Evolutionary conservation across 2,797 vertebrate species (phyloP), one percentile per base, ranked within the genome.

Genomic region (Todus mexicanus): DNA sequence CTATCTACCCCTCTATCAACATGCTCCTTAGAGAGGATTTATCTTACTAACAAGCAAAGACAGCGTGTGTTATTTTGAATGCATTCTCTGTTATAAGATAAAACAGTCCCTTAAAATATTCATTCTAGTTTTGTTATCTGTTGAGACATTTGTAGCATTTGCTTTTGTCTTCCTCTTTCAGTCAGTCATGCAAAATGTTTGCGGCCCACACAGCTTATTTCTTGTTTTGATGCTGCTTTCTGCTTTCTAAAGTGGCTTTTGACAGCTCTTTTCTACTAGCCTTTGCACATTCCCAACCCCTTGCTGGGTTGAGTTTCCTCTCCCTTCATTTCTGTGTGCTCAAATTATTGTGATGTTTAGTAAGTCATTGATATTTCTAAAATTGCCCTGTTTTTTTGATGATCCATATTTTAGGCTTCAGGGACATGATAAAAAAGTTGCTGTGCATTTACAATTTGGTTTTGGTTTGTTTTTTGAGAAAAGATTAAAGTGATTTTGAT

Each of bases 31-130:
- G 80, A 87, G 77, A 81, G 73, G 42, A 88, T 96, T 94, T 95
- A 84, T 94, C 88, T 92, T 74, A 31, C 76, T 94, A 96, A 95
- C 85, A 93, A 94, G 94, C 78, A 91, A 86, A 89, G 88, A 71
- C 86, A 90, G 90, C n/a, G 12, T 63, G 47, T 80, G 84, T 29
- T 9, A 87, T 89, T 86, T 60, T 47, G 59, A 92, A 84, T 63
- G 59, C 47, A 47, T 81, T 89, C 81, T 60, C 35, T 88, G 18
- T 73, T 82, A 12, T 11, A 65, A 73, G 89, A 12, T 11, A 65
- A 73, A 91, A 38, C 47, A 84, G 18, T 26, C 33, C 26, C 71
- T 89, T 95, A 68, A 95, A 95, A 86, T 92, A 95, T 92, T 95
- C 68, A 91, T 93, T 93, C 68, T 61, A 45, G 47, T 72, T 92